phyloP scores from a whole-genome alignment of 2,888 invertebrate genomes.

The Erannis defoliaria region DNA sequence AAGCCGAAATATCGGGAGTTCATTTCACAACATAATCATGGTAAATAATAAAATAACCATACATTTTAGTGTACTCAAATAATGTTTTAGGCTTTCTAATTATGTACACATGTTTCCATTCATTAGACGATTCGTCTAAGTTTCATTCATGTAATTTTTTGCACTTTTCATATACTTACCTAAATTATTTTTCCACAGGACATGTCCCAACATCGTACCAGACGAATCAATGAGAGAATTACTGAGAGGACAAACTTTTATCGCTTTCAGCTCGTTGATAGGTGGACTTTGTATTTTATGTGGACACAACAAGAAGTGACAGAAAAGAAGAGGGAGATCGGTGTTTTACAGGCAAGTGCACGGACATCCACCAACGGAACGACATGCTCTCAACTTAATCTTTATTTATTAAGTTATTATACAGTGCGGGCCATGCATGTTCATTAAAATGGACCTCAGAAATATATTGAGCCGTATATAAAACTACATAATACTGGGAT shows the following conservation, averaged over 20 bases:
- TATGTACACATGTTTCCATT: background rate
- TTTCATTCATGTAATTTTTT: background rate
- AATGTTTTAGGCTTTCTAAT: background rate
- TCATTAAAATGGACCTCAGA: too few relatives aligned
- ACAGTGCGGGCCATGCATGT: too few relatives aligned
- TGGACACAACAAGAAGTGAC: slow-evolving; percentile 56
- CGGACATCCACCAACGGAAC: background rate
- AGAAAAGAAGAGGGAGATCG: slow-evolving; percentile 49
- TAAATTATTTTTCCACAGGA: slow-evolving; percentile 45
- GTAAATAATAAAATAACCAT: too few relatives aligned
- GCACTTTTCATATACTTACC: background rate
- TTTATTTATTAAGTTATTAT: too few relatives aligned
- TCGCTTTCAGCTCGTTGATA: slow-evolving; percentile 49
- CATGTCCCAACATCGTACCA: slow-evolving; percentile 50
- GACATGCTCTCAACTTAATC: too few relatives aligned
- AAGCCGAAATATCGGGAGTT: too few relatives aligned
- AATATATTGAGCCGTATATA: too few relatives aligned
- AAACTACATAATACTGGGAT: too few relatives aligned
- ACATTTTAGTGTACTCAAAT: background rate
- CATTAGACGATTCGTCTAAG: too few relatives aligned
- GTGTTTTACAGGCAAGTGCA: slow-evolving; percentile 57
- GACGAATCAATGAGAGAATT: slow-evolving; percentile 40
- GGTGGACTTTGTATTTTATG: slow-evolving; percentile 71
- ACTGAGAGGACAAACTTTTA: slow-evolving; percentile 44
- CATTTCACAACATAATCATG: too few relatives aligned